Evolutionary conservation across 1,140 invertebrate species (phyloP), one percentile per base, ranked within the genome.

Genomic region (Dreissena polymorpha): DNA sequence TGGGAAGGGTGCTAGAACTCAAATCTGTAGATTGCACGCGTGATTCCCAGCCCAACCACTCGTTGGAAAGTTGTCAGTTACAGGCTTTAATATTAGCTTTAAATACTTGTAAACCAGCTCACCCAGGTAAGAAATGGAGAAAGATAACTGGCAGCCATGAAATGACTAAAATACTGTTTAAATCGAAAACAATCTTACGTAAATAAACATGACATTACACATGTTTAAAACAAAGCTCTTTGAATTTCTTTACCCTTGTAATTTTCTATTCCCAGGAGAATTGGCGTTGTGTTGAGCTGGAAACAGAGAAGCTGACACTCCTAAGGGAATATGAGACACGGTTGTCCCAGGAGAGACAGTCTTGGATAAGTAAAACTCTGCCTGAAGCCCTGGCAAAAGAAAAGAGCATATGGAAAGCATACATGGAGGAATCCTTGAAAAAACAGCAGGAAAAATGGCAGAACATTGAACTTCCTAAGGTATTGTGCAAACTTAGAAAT

Each of bases 271-370:
- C 49, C 50, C 21, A 79, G 78, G 78, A 81, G 27, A 81, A 81
- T 57, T 81, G 78, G 78, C 25, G 78, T 5, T 81, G 78, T 50
- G 50, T 60, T 10, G 78, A 81, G 51, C 49, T 81, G 21, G 78
- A 81, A 63, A 81, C 78, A 7, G 78, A 81, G 18, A 81, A 81
- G 51, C n/a, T 81, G 12, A 63, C 60, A 3, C 60, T 81, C 25
- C 53, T 81, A 51, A 18, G 50, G 63, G 78, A 81, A 57, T 81
- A 76, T 63, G 73, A 83, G 23, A 51, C 68, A 55, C 67, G 80
- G 29, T 39, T 76, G 60, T n/a, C 71, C 39, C 49, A 57, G 72
- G 80, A 83, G 23, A 55, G 49, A 76, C 63, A 75, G 29, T 55
- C 53, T n/a, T 70, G 64, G 64, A 74, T 16, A 5, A 67, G 67